Base-by-base conservation (phyloP, 2,797 vertebrate species). In the Gastrophryne carolinensis region DNA sequence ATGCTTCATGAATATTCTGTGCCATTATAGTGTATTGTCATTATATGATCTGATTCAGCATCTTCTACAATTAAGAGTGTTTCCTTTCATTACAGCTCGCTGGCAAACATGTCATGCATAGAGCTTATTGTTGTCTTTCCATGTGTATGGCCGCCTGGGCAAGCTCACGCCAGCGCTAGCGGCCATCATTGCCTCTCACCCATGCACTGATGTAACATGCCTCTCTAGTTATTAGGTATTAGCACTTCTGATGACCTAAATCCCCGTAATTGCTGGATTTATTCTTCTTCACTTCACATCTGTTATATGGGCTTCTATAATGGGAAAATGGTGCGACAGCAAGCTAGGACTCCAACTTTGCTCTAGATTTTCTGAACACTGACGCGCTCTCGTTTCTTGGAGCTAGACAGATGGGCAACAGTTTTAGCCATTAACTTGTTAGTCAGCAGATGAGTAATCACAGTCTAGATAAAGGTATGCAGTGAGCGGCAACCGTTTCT, bases 21-120 rank as follows among this genome's bases (percentile, higher is more conserved):
- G 35, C 54, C 63, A 54, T 68, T 75, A 60, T n/a, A n/a, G n/a
- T n/a, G n/a, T n/a, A n/a, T n/a, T n/a, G n/a, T 75, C 39, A 53
- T 75, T 60, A 47, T 75, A 47, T 75, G 73, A n/a, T 75, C 64
- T 75, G 44, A 54, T 68, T 68, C 47, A 53, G 32, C 54, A 52
- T 68, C 41, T 23, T 67, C 41, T 67, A 52, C 21, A 67, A 60
- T 68, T 67, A 64, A 67, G 30, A 35, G 26, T 68, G 60, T 75
- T 75, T 64, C 73, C 73, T 29, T 64, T 61, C 54, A 68, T 69
- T 69, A 62, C 64, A 61, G 62, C 62, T 69, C 34, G 24, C 47
- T 68, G 64, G 41, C 56, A 69, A 68, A 68, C 73, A 75, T 67
- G 32, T 56, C 29, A 24, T 61, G 73, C 49, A 75, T 50, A 62